phyloP scores from a whole-genome alignment of 2,888 invertebrate genomes.

The Phyllotreta cruciferae region DNA sequence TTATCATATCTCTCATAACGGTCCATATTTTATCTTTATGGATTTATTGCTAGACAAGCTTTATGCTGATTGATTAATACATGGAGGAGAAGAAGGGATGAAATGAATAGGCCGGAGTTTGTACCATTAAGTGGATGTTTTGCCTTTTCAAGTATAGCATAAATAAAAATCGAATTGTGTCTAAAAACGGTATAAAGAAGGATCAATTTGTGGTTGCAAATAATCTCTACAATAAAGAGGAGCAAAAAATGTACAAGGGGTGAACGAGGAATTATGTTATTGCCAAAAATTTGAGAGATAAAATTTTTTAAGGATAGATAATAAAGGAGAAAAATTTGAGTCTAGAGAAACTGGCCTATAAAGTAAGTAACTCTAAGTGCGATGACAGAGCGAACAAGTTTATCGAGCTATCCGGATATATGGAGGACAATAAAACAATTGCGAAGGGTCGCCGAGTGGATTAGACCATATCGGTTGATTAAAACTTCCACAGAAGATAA shows the following conservation, averaged over 20 bases:
- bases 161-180: too few species aligned
- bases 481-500: background rate
- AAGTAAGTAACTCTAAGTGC: background rate
- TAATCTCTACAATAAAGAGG: too few species aligned
- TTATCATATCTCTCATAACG: constrained; percentile 39
- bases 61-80: constrained; percentile 38
- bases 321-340: too few species aligned
- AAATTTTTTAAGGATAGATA: too few species aligned
- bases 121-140: too few species aligned
- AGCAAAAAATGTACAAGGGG: too few species aligned
- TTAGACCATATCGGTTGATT: constrained; percentile 13
- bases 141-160: too few species aligned
- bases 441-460: constrained; percentile 12
- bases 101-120: background rate
- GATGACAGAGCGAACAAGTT: constrained; percentile 12
- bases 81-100: background rate
- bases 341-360: background rate
- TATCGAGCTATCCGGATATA: constrained; percentile 12
- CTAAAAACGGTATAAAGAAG: too few species aligned
- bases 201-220: too few species aligned
- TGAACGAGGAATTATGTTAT: too few species aligned
- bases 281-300: too few species aligned
- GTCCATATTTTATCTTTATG: constrained; percentile 42
- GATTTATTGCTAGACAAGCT: constrained; percentile 41
- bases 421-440: constrained; percentile 13